Evolutionary conservation across 2,888 invertebrate species (phyloP).

Genomic region (Ellobium chinense): DNA sequence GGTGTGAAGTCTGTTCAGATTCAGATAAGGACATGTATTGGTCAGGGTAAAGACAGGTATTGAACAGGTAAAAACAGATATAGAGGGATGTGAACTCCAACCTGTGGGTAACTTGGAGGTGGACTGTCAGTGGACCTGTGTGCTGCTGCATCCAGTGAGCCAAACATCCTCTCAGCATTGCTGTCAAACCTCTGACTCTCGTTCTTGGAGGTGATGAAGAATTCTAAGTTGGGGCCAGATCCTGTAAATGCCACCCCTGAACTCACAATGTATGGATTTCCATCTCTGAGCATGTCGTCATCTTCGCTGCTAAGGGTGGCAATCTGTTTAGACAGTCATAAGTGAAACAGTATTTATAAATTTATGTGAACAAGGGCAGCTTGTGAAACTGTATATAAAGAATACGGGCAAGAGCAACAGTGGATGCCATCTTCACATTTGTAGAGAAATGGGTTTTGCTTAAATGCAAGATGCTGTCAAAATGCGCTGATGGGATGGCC

Average conservation of each 20-base stretch:
- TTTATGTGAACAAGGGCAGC: neutral
- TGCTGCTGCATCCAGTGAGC: neutral
- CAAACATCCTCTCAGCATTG: neutral
- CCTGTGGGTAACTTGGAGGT: conserved; percentile 26
- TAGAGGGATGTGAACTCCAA: too few species aligned
- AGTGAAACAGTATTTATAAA: too few species aligned
- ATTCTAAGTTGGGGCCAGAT: conserved; percentile 36
- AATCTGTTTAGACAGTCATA: conserved; percentile 5
- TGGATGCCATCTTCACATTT: too few species aligned
- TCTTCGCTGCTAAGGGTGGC: neutral
- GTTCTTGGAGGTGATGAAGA: conserved; percentile 37
- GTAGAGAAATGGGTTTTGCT: too few species aligned
- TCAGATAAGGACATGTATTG: too few species aligned
- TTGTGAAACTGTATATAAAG: too few species aligned
- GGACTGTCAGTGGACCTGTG: neutral
- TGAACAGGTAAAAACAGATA: too few species aligned
- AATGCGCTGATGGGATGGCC: too few species aligned
- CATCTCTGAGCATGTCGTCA: neutral
- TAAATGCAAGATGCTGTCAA: too few species aligned
- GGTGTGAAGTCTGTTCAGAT: too few species aligned
- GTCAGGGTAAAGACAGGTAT: too few species aligned
- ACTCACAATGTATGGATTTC: conserved; percentile 22
- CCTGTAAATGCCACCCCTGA: neutral
- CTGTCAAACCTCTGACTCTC: neutral
- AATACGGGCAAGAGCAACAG: too few species aligned